Evolutionary conservation across 1,140 invertebrate species (phyloP), one percentile per base, ranked within the genome.

Genomic region (Camponotus pennsylvanicus): DNA sequence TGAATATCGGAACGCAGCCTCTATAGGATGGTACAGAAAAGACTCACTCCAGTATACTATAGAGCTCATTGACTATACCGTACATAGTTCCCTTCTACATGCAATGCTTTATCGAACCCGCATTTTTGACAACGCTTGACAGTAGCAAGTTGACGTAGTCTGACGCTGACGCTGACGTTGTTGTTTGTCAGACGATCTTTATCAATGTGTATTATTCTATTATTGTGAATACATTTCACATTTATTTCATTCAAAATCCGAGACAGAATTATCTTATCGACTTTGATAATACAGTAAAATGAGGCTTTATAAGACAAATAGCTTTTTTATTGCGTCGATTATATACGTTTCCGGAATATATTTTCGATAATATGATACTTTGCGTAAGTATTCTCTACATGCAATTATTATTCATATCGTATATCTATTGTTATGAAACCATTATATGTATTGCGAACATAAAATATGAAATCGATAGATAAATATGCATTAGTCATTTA

Each of bases 221-320:
- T 13, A 45, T 40, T 15, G 40, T 45, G 3, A 15, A 57, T 4
- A 21, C 18, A 40, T 1, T 21, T 18, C n/a, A 64, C 3, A 45
- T n/a, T 52, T 15, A 27, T n/a, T 52, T 52, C 4, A 5, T 5
- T 8, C 2, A 34, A 52, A 73, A n/a, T 40, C 21, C 9, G 9
- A 45, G 1, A 13, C 11, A 9, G 0, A 1, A 3, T 18, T 52
- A 52, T 52, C 15, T 57, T 71, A 71, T 40, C 13, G 6, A 3
- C 0, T n/a, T 75, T 57, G 52, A 75, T 57, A 57, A 8, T 18
- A 3, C 57, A 55, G 32, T 61, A 76, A 77, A 15, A 63, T 63
- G 37, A 63, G 32, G 18, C 40, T 45, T 63, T 63, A 34, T 45
- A 77, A 63, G 11, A 2, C 18, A 63, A 7, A n/a, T 34, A 45